Evolutionary conservation across 1,140 invertebrate genomes (phyloP).

Genomic region (Ectropis grisescens): DNA sequence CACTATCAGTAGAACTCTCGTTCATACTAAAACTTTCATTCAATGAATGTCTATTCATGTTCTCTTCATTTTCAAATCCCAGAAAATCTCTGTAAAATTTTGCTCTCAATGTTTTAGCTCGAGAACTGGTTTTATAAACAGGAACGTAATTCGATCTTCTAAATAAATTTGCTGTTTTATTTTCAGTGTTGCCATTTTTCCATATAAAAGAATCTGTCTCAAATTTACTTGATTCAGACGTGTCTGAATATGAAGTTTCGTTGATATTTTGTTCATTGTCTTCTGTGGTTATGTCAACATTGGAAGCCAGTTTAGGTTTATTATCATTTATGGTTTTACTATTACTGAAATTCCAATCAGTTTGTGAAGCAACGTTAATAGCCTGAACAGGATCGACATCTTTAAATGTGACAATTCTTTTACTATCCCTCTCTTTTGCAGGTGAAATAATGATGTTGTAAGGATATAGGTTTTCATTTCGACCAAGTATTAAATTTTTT

Average conservation of each 20-base stretch:
- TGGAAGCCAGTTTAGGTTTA: no score
- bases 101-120: conserved; percentile 17
- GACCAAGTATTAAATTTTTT: conserved; percentile 45
- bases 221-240: conserved; percentile 24
- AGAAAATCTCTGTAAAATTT: conserved; percentile 25
- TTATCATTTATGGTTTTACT: no score
- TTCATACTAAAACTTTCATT: no score
- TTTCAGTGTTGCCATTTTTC: conserved; percentile 12
- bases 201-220: conserved; percentile 30
- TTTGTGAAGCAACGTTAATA: conserved; percentile 10
- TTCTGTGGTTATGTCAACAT: no score
- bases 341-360: background rate
- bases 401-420: conserved; percentile 38
- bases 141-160: conserved; percentile 17
- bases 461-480: conserved; percentile 39
- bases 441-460: conserved; percentile 53
- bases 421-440: conserved; percentile 24
- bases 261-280: no score
- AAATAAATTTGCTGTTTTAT: conserved; percentile 7
- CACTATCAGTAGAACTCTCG: conserved; percentile 22
- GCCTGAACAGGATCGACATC: conserved; percentile 10
- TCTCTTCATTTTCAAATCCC: conserved; percentile 10
- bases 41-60: no score
- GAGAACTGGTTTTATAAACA: conserved; percentile 21
- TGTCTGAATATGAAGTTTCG: conserved; percentile 16